Evolutionary conservation across 2,113 vertebrate species (phyloP), one percentile per base, ranked within the genome.

Genomic region (Phalacrocorax pelagicus): DNA sequence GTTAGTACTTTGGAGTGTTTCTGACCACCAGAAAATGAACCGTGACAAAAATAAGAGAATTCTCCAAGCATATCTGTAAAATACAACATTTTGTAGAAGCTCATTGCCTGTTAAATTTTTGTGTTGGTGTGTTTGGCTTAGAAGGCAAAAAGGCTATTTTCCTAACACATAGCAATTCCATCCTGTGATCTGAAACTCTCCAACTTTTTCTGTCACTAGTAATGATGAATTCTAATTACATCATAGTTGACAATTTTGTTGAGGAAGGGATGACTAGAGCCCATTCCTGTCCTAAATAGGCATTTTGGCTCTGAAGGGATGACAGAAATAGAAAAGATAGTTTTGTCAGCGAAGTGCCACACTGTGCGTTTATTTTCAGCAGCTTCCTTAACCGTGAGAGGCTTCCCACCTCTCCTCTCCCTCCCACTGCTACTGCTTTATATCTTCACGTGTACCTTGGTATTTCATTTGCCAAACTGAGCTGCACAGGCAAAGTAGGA

Each of bases 241-340:
- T 88, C 61, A 66, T 78, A 59, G 82, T 51, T 92, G 93, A 73
- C 74, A 96, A 34, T 71, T 90, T 66, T 22, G 52, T 72, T 92
- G 62, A 93, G 72, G 62, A 95, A 70, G 3, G 15, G 81, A 81
- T 85, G 81, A 73, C 79, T 66, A 32, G 74, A 96, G 52, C 52
- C 59, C 71, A 74, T 90, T 92, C 75, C 88, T 92, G 29, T 32
- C 92, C 69, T 94, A 94, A 96, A 74, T 21, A 95, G 95, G 92
- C 23, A 1, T 92, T 93, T 90, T 90, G 57, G 65, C 65, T 85
- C 74, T 88, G 80, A 92, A 81, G 51, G 32, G 29, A 21, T 77
- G 47, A 86, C 63, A 55, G 67, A 86, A 94, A 88, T 92, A 95
- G 82, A 75, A 93, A 79, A 67, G 17, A 54, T 1, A 51, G 21